Evolutionary conservation across 2,113 vertebrate genomes (phyloP).

Genomic region (Lophius piscatorius): DNA sequence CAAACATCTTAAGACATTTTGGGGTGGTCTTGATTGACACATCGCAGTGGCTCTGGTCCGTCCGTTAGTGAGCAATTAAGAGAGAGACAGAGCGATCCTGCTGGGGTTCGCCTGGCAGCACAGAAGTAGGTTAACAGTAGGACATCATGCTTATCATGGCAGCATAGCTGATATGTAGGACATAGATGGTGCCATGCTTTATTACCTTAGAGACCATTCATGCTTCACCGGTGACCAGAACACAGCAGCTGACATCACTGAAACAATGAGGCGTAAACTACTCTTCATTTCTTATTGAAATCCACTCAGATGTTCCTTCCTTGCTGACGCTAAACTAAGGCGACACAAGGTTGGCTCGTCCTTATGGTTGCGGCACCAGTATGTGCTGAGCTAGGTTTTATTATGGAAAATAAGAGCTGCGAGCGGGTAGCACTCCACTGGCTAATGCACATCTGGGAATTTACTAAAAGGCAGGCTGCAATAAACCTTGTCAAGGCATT

Average conservation of each 20-base stretch:
- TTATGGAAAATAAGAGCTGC: constrained; percentile 70
- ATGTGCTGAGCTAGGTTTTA: constrained; percentile 74
- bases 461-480: constrained; percentile 53
- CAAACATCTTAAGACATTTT: constrained; percentile 42
- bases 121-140: constrained; percentile 55
- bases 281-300: constrained; percentile 35
- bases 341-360: constrained; percentile 46
- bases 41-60: constrained; percentile 23
- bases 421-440: constrained; percentile 50
- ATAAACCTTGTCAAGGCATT: constrained; percentile 56
- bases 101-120: constrained; percentile 38
- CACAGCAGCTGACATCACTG: constrained; percentile 22
- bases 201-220: constrained; percentile 16
- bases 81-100: constrained; percentile 33
- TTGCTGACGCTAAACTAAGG: constrained; percentile 33
- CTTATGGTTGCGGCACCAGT: constrained; percentile 57
- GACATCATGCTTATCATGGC: constrained; percentile 35
- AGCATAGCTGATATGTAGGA: constrained; percentile 35
- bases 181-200: constrained; percentile 25
- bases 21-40: constrained; percentile 51
- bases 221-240: constrained; percentile 14
- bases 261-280: constrained; percentile 21
- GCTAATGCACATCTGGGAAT: constrained; percentile 54
- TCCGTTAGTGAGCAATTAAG: constrained; percentile 21
- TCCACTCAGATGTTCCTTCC: constrained; percentile 12